These are phyloP conservation scores for Sturmia bella DNA, from an alignment of 2,888 invertebrate species.

Conservation along the genomic window DNA sequence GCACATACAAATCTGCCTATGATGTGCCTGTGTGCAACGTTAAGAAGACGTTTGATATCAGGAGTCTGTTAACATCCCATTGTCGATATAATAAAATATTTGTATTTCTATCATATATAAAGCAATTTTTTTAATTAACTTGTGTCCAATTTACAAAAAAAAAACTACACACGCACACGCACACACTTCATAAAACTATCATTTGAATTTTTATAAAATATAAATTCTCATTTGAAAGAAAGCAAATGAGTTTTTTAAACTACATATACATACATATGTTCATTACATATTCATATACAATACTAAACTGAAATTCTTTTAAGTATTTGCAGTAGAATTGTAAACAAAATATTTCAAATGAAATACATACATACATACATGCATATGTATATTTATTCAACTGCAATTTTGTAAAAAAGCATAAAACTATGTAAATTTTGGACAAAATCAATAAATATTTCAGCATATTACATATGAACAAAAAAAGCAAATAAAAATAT, in stretches of 20 bases:
- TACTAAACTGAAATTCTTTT: slow-evolving; percentile 46
- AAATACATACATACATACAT: slow-evolving; percentile 26
- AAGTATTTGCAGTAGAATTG: slow-evolving; percentile 65
- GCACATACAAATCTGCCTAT: neutral
- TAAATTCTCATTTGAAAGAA: slow-evolving; percentile 31
- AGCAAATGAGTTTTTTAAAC: slow-evolving; percentile 49
- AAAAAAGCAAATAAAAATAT: slow-evolving; percentile 35
- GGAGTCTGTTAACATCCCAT: slow-evolving; percentile 55
- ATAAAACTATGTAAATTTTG: slow-evolving; percentile 14
- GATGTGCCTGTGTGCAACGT: slow-evolving; percentile 6
- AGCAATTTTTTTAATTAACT: slow-evolving; percentile 40
- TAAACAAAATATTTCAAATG: slow-evolving; percentile 16
- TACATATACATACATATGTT: slow-evolving; percentile 39
- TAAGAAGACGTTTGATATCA: slow-evolving; percentile 43
- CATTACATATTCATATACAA: slow-evolving; percentile 36
- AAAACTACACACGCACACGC: neutral
- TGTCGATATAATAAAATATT: slow-evolving; percentile 53
- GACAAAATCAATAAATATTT: slow-evolving; percentile 43
- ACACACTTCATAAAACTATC: too few species aligned
- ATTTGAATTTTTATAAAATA: slow-evolving; percentile 26
- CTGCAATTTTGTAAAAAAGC: slow-evolving; percentile 60
- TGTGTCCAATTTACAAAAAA: slow-evolving; percentile 51
- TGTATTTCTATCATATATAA: slow-evolving; percentile 39
- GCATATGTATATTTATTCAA: slow-evolving; percentile 42
- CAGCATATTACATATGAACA: slow-evolving; percentile 62